A percentile compares a stretch with the other conserved stretches of the same genome.
These are phyloP conservation scores for Sebastes matsubarae DNA, from an alignment of 2,797 vertebrate species.

Conservation along the genomic window DNA sequence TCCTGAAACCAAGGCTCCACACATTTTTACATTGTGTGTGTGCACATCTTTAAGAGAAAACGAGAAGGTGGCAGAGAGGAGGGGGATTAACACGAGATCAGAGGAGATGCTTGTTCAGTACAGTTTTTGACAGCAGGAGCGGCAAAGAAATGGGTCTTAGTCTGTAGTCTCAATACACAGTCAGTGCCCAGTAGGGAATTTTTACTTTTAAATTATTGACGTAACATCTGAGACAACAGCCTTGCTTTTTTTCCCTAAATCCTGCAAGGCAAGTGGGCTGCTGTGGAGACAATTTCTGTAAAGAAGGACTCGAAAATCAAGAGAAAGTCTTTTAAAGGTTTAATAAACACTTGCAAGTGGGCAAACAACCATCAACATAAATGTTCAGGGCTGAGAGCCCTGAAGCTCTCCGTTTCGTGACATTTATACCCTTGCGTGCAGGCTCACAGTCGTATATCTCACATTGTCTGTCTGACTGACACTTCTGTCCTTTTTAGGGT, in stretches of 20 bases:
- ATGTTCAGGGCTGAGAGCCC: too few species aligned
- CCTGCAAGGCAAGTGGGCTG: neutral
- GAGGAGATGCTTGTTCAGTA: conserved; percentile 51
- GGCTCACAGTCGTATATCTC: too few species aligned
- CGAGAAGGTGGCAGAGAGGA: neutral
- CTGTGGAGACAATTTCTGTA: too few species aligned
- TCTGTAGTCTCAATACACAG: neutral
- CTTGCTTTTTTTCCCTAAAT: neutral
- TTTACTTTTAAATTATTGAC: neutral
- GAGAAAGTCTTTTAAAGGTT: too few species aligned
- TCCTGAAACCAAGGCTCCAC: conserved; percentile 1
- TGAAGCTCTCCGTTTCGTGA: too few species aligned
- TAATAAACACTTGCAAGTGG: too few species aligned
- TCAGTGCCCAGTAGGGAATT: neutral
- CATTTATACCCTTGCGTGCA: too few species aligned
- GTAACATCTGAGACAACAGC: neutral
- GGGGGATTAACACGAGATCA: conserved; percentile 54
- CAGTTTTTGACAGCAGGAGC: conserved; percentile 24
- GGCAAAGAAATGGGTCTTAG: neutral
- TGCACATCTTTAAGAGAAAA: conserved; percentile 22
- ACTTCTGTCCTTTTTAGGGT: too few species aligned
- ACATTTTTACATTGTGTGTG: neutral
- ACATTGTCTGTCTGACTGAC: too few species aligned
- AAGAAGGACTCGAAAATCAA: too few species aligned
- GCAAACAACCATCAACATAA: too few species aligned